These are phyloP conservation scores for Platycheirus albimanus DNA, from an alignment of 2,888 invertebrate species.

Conservation along the genomic window DNA sequence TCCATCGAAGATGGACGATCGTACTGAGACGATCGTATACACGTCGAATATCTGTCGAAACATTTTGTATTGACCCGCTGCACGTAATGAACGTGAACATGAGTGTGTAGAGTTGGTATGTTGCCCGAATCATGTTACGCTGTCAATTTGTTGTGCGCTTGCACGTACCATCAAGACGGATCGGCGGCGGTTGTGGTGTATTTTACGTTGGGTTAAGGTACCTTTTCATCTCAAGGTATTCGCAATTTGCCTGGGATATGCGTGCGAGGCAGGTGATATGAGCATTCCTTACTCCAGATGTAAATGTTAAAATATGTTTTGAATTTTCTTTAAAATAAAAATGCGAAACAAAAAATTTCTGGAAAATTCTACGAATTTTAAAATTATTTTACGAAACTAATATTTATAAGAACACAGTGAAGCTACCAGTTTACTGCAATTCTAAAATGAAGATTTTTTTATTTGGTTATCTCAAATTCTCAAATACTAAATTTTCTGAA, in stretches of 20 bases:
- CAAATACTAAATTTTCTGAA: no score
- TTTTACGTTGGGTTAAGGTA: background rate
- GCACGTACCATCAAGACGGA: slow-evolving; percentile 61
- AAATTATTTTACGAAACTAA: no score
- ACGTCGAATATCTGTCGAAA: slow-evolving; percentile 73
- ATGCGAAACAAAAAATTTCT: no score
- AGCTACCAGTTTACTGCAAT: no score
- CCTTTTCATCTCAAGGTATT: slow-evolving; percentile 31
- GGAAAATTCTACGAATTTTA: no score
- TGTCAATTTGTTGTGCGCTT: slow-evolving; percentile 74
- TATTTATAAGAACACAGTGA: no score
- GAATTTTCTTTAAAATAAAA: background rate
- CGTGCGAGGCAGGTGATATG: slow-evolving; percentile 65
- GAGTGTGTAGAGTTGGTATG: slow-evolving; percentile 68
- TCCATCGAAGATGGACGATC: slow-evolving; percentile 37
- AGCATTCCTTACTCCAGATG: slow-evolving; percentile 44
- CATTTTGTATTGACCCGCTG: slow-evolving; percentile 73
- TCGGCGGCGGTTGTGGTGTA: slow-evolving; percentile 5
- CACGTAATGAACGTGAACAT: slow-evolving; percentile 74
- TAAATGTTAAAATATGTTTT: slow-evolving; percentile 1
- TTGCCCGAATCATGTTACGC: slow-evolving; percentile 71
- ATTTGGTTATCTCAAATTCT: no score
- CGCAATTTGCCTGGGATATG: slow-evolving; percentile 45
- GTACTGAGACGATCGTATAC: slow-evolving; percentile 31
- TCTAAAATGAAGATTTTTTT: no score